phyloP scores from a whole-genome alignment of 2,888 invertebrate genomes.

The Euproctis similis region DNA sequence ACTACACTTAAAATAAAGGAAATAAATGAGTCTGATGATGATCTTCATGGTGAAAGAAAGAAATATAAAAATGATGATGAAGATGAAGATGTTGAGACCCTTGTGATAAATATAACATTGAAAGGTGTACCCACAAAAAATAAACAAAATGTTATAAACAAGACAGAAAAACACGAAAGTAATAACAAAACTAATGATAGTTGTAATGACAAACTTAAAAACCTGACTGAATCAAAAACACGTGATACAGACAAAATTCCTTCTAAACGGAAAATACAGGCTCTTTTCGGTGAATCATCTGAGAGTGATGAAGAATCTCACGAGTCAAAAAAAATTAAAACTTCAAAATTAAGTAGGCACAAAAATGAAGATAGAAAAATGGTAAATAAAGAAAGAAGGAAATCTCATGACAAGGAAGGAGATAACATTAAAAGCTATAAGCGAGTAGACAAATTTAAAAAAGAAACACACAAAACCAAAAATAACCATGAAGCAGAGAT shows the following conservation, averaged over 20 bases:
- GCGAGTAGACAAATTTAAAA: not conserved
- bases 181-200: constrained; percentile 8
- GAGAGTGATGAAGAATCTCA: constrained; percentile 49
- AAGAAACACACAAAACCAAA: constrained; percentile 6
- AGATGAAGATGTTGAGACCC: constrained; percentile 34
- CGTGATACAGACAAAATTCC: constrained; percentile 35
- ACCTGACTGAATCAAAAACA: constrained; percentile 21
- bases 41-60: too few species aligned
- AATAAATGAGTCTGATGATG: constrained; percentile 11
- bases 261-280: constrained; percentile 63
- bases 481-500: constrained; percentile 3
- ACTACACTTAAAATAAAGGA: constrained; percentile 42
- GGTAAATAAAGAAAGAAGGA: constrained; percentile 15
- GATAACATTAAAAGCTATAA: not conserved
- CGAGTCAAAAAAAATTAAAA: constrained; percentile 36
- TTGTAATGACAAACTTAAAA: constrained; percentile 14
- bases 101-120: constrained; percentile 63
- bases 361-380: constrained; percentile 23
- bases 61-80: constrained; percentile 8
- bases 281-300: constrained; percentile 70
- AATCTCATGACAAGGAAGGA: not conserved
- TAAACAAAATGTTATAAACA: constrained; percentile 4
- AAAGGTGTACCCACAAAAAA: constrained; percentile 48
- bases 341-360: constrained; percentile 18
- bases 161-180: not conserved